Percentiles rank a stretch among this genome's conserved stretches.
Conservation (phyloP, 1,140 invertebrate genomes). For the Scaptodrosophila lebanonensis region DNA sequence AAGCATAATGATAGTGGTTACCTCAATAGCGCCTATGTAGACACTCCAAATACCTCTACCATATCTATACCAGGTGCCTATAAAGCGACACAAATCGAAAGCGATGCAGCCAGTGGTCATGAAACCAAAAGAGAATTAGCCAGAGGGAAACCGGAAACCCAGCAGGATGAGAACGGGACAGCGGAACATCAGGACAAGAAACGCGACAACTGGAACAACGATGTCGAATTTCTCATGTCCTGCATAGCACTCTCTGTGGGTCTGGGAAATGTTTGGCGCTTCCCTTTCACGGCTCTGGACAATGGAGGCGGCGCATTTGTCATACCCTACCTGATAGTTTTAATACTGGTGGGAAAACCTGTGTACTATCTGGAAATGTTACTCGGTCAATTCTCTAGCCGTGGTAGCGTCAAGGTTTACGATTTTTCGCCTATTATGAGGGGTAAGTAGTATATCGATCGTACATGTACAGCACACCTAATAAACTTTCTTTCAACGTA, state of each 20-base stretch:
- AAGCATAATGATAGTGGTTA: conserved; percentile 34
- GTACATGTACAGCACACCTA: not conserved
- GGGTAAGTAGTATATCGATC: conserved; percentile 77
- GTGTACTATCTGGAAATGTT: conserved; percentile 93
- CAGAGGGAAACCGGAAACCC: not conserved
- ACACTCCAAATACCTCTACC: conserved; percentile 49
- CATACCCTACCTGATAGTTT: conserved; percentile 89
- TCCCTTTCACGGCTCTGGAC: conserved; percentile 90
- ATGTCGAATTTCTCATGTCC: conserved; percentile 92
- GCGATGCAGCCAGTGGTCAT: conserved; percentile 14
- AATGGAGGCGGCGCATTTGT: conserved; percentile 88
- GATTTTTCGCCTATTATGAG: conserved; percentile 81
- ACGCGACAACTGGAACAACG: conserved; percentile 88
- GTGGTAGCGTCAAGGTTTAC: conserved; percentile 84
- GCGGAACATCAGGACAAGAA: conserved; percentile 17
- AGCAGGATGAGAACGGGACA: no score
- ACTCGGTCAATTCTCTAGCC: conserved; percentile 86
- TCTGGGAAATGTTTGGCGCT: conserved; percentile 82
- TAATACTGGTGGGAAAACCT: conserved; percentile 90
- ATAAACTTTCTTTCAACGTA: conserved; percentile 55
- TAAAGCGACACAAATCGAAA: conserved; percentile 18
- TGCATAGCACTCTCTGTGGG: conserved; percentile 94
- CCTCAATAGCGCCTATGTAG: conserved; percentile 59
- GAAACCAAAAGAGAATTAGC: not conserved
- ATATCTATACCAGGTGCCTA: conserved; percentile 68